Percentiles rank a stretch among this genome's conserved stretches.
Conservation (phyloP, 2,888 invertebrate species). For the Rotaria sp. region DNA sequence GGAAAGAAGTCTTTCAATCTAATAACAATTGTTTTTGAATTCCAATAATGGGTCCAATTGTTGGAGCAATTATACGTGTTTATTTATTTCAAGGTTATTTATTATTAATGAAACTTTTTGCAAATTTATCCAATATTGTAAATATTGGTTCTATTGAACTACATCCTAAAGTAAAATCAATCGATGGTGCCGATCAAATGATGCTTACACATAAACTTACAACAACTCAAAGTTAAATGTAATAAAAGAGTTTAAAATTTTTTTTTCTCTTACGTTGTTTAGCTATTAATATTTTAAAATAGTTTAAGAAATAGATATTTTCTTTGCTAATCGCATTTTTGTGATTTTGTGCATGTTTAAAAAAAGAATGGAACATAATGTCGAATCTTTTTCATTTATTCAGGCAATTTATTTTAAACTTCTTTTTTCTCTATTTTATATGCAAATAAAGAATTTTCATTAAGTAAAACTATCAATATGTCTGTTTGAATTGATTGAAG, state of each 20-base stretch:
- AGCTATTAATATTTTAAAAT: neutral
- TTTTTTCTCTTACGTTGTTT: neutral
- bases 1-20: slow-evolving; percentile 42
- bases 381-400: neutral
- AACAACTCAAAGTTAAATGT: neutral
- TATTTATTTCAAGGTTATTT: slow-evolving; percentile 34
- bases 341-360: neutral
- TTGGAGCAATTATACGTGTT: slow-evolving; percentile 42
- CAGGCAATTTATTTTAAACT: too few relatives aligned
- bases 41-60: slow-evolving; percentile 41
- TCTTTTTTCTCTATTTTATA: too few relatives aligned
- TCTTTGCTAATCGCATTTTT: neutral
- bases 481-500: too few relatives aligned
- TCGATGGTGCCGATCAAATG: neutral
- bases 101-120: neutral
- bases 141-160: neutral
- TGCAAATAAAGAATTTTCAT: too few relatives aligned
- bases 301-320: neutral
- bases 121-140: neutral
- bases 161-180: neutral
- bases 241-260: neutral
- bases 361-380: neutral
- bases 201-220: neutral
- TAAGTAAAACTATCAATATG: too few relatives aligned
- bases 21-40: slow-evolving; percentile 42